A percentile compares a stretch with the other conserved stretches of the same genome.
These are phyloP conservation scores for Macrophya annulata DNA, from an alignment of 2,888 invertebrate genomes.

Conservation along the genomic window DNA sequence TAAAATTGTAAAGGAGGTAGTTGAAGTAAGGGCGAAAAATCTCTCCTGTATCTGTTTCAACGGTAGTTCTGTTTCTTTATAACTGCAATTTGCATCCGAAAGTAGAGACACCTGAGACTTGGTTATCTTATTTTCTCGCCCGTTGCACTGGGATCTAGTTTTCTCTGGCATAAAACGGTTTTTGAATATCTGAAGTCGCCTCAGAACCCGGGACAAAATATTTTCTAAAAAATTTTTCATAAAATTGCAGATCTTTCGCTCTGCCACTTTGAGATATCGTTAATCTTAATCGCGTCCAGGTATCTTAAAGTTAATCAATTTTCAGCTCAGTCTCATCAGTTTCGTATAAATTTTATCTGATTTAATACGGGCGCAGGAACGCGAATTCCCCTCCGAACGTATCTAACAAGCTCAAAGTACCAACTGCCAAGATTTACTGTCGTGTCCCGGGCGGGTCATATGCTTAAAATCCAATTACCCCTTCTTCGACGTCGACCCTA, in stretches of 20 bases:
- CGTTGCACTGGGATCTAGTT: neutral
- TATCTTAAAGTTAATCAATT: constrained; percentile 16
- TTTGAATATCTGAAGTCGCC: neutral
- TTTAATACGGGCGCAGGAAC: neutral
- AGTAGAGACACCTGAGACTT: constrained; percentile 8
- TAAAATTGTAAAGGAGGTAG: neutral
- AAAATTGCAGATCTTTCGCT: neutral
- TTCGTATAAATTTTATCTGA: neutral
- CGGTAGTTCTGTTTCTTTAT: neutral
- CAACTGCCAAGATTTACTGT: constrained; percentile 45
- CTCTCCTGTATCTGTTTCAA: neutral
- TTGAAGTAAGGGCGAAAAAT: neutral
- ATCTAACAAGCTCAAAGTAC: constrained; percentile 52
- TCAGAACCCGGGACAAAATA: neutral
- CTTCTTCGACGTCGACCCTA: constrained; percentile 4
- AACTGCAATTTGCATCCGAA: constrained; percentile 39
- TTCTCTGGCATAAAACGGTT: neutral
- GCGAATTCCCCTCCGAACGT: constrained; percentile 29
- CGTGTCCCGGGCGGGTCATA: constrained; percentile 49
- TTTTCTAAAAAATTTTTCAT: neutral
- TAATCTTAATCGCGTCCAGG: neutral
- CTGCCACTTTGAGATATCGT: neutral
- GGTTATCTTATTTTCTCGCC: constrained; percentile 2
- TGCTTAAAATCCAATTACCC: constrained; percentile 54
- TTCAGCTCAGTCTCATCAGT: neutral